Percentiles rank a stretch among this genome's conserved stretches.
phyloP scores from a whole-genome alignment of 2,888 invertebrate species.

The Macrosiphum euphorbiae region DNA sequence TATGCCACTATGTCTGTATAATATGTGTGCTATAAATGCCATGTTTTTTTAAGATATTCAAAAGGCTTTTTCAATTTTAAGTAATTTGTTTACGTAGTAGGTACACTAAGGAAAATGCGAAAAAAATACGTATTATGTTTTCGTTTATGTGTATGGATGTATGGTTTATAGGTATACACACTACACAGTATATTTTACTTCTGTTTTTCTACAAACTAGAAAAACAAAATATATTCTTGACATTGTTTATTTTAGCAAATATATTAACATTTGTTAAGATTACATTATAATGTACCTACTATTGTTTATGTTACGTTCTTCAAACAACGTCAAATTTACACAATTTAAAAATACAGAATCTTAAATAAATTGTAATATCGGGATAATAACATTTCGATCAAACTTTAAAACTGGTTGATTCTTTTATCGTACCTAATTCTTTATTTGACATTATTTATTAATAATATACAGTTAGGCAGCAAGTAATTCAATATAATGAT shows the following conservation, averaged over 20 bases:
- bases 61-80: conserved; percentile 17
- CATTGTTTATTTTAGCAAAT: background rate
- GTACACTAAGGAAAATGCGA: background rate
- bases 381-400: background rate
- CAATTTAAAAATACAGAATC: background rate
- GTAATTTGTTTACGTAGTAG: background rate
- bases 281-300: background rate
- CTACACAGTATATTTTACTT: background rate
- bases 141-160: conserved; percentile 3
- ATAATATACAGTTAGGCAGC: background rate
- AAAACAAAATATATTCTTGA: conserved; percentile 21
- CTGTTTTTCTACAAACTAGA: conserved; percentile 5
- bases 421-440: background rate
- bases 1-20: background rate
- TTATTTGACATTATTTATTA: background rate
- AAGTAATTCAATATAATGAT: background rate
- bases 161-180: background rate
- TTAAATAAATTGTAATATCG: background rate
- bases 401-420: background rate
- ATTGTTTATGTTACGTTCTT: background rate
- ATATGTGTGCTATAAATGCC: background rate
- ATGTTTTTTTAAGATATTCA: background rate
- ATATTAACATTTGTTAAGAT: conserved; percentile 10
- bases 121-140: conserved; percentile 26
- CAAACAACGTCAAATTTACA: background rate